Conservation (phyloP, 2,797 vertebrate species). For the Coilia nasus region DNA sequence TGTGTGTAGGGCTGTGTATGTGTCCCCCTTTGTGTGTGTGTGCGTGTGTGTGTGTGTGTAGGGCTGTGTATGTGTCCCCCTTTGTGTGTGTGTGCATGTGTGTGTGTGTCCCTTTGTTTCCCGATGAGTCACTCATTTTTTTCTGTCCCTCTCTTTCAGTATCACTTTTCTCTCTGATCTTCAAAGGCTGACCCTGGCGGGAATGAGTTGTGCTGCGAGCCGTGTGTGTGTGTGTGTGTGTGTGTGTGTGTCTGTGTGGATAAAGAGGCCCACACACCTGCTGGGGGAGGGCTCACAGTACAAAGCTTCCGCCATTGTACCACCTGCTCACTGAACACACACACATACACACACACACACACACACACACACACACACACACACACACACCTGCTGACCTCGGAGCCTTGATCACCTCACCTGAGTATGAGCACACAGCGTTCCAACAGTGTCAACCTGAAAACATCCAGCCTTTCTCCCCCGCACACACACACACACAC, state of each 20-base stretch:
- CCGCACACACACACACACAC: no score
- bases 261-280: conserved; percentile 47
- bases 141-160: conserved; percentile 27
- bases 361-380: conserved; percentile 6
- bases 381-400: conserved; percentile 35
- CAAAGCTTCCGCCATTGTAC: conserved; percentile 12
- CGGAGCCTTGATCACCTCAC: conserved; percentile 18
- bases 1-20: no score
- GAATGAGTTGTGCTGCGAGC: conserved; percentile 27
- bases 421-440: not conserved
- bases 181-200: conserved; percentile 50
- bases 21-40: no score
- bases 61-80: not conserved
- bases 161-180: conserved; percentile 47
- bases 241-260: conserved; percentile 2
- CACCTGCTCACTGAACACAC: conserved; percentile 36
- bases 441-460: not conserved
- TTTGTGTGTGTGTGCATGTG: not conserved
- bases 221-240: not conserved
- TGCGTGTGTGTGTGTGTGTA: no score
- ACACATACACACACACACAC: conserved; percentile 21
- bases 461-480: no score
- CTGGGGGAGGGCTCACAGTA: conserved; percentile 32
- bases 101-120: conserved; percentile 29
- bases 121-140: conserved; percentile 30